Evolutionary conservation across 2,888 invertebrate genomes (phyloP), one percentile per base, ranked within the genome.

Genomic region (Amphipyra tragopoginis): DNA sequence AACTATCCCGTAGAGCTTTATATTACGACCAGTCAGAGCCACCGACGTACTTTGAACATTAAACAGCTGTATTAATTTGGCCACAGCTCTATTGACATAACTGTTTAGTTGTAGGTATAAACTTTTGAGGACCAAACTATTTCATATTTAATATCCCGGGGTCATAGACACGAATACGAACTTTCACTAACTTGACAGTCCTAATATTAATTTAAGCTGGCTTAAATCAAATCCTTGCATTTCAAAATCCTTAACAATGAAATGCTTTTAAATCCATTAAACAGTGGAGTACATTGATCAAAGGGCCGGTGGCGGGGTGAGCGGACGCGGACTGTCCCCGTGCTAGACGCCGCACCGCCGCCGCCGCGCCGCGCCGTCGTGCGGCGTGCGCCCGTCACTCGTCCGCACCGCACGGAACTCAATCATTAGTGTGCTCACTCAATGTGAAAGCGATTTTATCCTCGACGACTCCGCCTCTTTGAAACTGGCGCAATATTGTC

Each of bases 341-440:
- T 68, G 73, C 75, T 68, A 79, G 83, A 79, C 74, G 65, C 59
- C 63, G 59, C n/a, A n/a, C 69, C 66, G 77, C 72, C 67, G 76
- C 73, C 61, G 65, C n/a, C 59, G 65, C 48, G 65, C 75, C 68
- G 66, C 73, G 73, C 69, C 63, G 72, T 60, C 67, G 66, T 47
- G 21, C 21, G 21, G 21, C 42, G 36, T 51, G 26, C 65, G 72
- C 63, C 72, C 80, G 62, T 40, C 62, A 62, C 60, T 64, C 82
- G 83, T 78, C 78, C 86, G 87, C 80, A 84, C 84, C 82, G 85
- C 86, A 84, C 93, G 94, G 94, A 94, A 94, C 93, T 91, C 90
- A 87, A 93, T 94, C 94, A 94, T 94, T 94, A 94, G 93, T 93
- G 93, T 94, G 94, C 84, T 93, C 94, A 92, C 90, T 93, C 94